A percentile compares a stretch with the other conserved stretches of the same genome.
Conservation (phyloP, 2,888 invertebrate species). For the Dione vanillae region DNA sequence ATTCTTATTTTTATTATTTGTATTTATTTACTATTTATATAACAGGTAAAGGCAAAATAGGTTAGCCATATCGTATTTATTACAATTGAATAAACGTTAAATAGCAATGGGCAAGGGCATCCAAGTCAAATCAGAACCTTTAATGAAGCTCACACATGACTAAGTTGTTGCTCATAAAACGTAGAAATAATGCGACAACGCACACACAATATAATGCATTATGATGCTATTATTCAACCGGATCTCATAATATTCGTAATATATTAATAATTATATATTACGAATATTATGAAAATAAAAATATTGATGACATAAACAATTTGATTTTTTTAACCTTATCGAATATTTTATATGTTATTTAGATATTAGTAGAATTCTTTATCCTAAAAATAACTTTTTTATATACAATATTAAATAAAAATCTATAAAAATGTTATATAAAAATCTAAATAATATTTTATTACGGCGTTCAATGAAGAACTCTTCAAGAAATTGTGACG, state of each 20-base stretch:
- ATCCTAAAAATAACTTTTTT: too few species aligned
- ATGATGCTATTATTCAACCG: slow-evolving; percentile 26
- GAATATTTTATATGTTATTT: too few species aligned
- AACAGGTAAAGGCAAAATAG: neutral
- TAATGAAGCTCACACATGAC: slow-evolving; percentile 15
- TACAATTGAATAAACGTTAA: slow-evolving; percentile 23
- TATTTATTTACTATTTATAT: neutral
- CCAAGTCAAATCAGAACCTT: slow-evolving; percentile 17
- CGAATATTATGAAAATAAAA: neutral
- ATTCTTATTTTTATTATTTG: neutral
- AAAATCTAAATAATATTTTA: neutral
- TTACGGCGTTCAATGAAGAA: neutral
- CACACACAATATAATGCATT: slow-evolving; percentile 12
- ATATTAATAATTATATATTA: neutral
- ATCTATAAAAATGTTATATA: too few species aligned
- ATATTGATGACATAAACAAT: neutral
- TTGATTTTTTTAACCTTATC: neutral
- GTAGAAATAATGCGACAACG: slow-evolving; percentile 21
- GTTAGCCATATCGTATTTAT: slow-evolving; percentile 4
- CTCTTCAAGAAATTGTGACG: neutral
- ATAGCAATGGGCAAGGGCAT: slow-evolving; percentile 27
- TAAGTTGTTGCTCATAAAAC: slow-evolving; percentile 28
- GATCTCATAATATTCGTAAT: slow-evolving; percentile 18
- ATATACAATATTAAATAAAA: too few species aligned
- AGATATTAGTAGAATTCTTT: too few species aligned